Evolutionary conservation across 2,113 vertebrate species (phyloP).

Genomic region (Sapajus apella): DNA sequence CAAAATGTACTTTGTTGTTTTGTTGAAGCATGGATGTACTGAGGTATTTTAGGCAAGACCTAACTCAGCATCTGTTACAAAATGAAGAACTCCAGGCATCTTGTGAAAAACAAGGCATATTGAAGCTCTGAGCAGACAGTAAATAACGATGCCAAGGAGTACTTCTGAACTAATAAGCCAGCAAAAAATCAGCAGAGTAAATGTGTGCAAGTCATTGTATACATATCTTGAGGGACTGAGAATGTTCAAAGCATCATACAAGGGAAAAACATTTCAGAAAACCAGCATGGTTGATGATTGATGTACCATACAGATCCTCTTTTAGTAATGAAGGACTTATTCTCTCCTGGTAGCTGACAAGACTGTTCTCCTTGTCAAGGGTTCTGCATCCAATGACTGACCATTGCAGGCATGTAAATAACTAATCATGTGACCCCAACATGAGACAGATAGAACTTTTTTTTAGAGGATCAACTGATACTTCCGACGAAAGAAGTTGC

Average conservation of each 20-base stretch:
- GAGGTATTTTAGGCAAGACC: not conserved
- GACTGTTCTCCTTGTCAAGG: not conserved
- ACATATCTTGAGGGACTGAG: not conserved
- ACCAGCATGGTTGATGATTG: not conserved
- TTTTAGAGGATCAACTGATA: not conserved
- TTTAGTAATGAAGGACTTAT: not conserved
- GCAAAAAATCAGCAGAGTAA: not conserved
- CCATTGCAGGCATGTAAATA: not conserved
- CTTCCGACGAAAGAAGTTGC: not conserved
- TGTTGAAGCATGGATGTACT: not conserved
- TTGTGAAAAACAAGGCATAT: not conserved
- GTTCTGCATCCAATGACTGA: not conserved
- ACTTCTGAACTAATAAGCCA: not conserved
- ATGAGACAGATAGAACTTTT: not conserved
- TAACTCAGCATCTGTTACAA: not conserved
- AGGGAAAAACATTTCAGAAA: not conserved
- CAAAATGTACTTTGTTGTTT: not conserved
- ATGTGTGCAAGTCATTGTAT: not conserved
- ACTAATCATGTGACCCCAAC: not conserved
- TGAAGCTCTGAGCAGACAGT: not conserved
- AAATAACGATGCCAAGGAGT: not conserved
- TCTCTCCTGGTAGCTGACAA: not conserved
- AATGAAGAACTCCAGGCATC: conserved; percentile 6
- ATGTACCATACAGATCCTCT: not conserved
- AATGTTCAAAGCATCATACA: not conserved